Conservation (phyloP, 64 coral and sea anemone genomes). For the Dendrophyllia cribrosa region DNA sequence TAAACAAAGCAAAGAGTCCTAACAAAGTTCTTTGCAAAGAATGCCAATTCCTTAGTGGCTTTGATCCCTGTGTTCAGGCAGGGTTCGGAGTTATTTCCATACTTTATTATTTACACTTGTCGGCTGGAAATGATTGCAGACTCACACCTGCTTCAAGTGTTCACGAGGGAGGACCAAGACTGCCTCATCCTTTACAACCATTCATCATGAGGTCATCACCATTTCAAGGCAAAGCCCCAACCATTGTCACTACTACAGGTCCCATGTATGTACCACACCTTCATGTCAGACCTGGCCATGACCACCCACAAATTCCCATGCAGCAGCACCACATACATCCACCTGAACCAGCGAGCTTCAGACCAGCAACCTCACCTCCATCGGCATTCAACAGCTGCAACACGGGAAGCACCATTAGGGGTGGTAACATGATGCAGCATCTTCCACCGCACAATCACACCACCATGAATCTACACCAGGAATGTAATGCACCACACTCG, state of each 20-base stretch:
- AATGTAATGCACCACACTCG: constrained; percentile 5
- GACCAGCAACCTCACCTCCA: constrained; percentile 35
- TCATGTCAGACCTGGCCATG: constrained; percentile 43
- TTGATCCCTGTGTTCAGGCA: too few species aligned
- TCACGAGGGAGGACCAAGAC: constrained; percentile 24
- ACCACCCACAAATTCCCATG: constrained; percentile 28
- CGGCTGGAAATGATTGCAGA: not conserved
- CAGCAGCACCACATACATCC: constrained; percentile 14
- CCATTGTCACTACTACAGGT: constrained; percentile 41
- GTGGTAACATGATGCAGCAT: constrained; percentile 40
- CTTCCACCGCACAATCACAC: not conserved
- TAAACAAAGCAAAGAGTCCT: too few species aligned
- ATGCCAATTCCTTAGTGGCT: too few species aligned
- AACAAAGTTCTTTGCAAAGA: too few species aligned
- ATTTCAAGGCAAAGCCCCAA: constrained; percentile 36
- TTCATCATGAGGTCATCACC: constrained; percentile 30
- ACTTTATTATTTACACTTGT: too few species aligned
- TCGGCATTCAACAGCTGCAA: constrained; percentile 28
- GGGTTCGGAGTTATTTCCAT: too few species aligned
- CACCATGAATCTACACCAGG: constrained; percentile 18
- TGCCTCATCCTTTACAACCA: constrained; percentile 39
- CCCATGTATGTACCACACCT: constrained; percentile 55
- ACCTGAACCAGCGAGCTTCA: not conserved
- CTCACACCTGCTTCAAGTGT: constrained; percentile 10
- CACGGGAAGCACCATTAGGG: not conserved